phyloP scores from a whole-genome alignment of 2,888 invertebrate genomes.

The Noctua pronuba region DNA sequence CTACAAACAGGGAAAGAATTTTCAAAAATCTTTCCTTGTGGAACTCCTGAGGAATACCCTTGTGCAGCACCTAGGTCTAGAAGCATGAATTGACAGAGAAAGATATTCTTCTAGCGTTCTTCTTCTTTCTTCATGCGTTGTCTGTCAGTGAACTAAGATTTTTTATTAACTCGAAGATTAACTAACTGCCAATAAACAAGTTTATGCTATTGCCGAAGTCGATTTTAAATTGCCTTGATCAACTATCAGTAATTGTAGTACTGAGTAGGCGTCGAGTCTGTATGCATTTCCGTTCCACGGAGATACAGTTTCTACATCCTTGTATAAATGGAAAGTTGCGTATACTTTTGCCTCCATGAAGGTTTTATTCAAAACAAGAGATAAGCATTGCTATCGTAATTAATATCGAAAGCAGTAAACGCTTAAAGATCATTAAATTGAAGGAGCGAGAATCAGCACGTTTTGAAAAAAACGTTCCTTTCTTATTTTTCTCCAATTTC shows the following conservation, averaged over 20 bases:
- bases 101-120: no score
- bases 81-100: background rate
- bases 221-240: slow-evolving; percentile 7
- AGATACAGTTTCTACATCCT: slow-evolving; percentile 45
- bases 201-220: background rate
- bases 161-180: slow-evolving; percentile 1
- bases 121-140: no score
- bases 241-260: slow-evolving; percentile 4
- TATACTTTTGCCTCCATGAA: slow-evolving; percentile 5
- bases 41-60: background rate
- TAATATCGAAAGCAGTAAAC: background rate
- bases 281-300: slow-evolving; percentile 33
- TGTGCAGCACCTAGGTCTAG: background rate
- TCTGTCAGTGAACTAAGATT: background rate
- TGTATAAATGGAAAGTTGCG: slow-evolving; percentile 27
- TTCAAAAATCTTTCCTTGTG: background rate
- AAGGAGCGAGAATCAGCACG: no score
- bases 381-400: background rate
- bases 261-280: slow-evolving; percentile 1
- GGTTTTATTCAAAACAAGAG: background rate
- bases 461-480: background rate
- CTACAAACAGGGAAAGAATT: background rate
- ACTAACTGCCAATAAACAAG: background rate
- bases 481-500: slow-evolving; percentile 8
- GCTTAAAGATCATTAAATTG: background rate